Evolutionary conservation across 2,113 vertebrate genomes (phyloP).

Genomic region (Rhinolophus ferrumequinum): DNA sequence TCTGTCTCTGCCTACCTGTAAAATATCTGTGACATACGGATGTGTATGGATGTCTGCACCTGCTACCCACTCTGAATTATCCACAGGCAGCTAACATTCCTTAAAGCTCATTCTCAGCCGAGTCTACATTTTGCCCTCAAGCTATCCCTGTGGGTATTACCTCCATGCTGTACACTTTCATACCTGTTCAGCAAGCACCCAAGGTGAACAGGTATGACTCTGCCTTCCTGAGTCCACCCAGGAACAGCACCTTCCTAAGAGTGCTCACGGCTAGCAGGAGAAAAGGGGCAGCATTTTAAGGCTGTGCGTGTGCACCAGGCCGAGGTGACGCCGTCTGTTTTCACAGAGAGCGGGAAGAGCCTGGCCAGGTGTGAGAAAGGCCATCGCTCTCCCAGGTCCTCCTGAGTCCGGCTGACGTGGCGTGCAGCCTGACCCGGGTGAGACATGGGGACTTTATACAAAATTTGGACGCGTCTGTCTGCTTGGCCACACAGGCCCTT

Average conservation of each 20-base stretch:
- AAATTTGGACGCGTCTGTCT: accelerated
- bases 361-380: background rate
- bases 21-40: background rate
- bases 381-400: accelerated
- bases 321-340: background rate
- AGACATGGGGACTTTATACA: accelerated
- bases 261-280: accelerated
- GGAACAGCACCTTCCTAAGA: accelerated
- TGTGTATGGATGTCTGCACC: accelerated
- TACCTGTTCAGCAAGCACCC: too few species aligned
- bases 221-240: background rate
- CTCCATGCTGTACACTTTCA: accelerated
- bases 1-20: background rate
- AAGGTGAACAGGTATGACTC: accelerated
- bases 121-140: background rate
- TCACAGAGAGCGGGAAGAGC: background rate
- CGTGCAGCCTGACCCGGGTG: accelerated
- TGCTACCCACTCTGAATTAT: background rate
- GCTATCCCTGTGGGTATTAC: accelerated
- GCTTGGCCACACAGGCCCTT: accelerated
- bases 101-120: accelerated
- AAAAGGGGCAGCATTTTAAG: background rate
- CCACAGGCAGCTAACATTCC: background rate
- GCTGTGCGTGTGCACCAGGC: background rate
- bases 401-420: accelerated